Evolutionary conservation across 2,113 vertebrate genomes (phyloP).

Genomic region (Ammospiza nelsoni): DNA sequence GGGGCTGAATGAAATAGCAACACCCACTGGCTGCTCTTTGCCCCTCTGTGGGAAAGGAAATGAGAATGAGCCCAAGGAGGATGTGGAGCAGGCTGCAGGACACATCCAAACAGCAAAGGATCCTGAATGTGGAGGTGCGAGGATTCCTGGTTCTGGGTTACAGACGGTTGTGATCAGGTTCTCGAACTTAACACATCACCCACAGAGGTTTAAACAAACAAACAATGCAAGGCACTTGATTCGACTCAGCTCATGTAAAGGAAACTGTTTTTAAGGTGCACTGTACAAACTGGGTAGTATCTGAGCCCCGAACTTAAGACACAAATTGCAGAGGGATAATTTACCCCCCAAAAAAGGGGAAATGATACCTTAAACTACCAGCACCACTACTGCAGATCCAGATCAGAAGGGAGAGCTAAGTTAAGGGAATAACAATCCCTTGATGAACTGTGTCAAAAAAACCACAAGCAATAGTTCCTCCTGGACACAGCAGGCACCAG

Average conservation of each 20-base stretch:
- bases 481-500: neutral
- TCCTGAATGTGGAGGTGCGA: neutral
- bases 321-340: neutral
- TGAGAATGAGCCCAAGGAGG: neutral
- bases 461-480: neutral
- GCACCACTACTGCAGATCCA: neutral
- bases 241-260: neutral
- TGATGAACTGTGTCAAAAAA: neutral
- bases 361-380: neutral
- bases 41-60: neutral
- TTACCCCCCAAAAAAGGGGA: neutral
- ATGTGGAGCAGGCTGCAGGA: neutral
- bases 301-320: neutral
- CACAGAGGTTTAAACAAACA: neutral
- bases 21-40: neutral
- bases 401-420: neutral
- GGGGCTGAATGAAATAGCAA: neutral
- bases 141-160: neutral
- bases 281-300: neutral
- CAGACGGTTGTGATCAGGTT: neutral
- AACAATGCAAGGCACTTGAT: neutral
- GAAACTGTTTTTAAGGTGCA: neutral
- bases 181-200: neutral
- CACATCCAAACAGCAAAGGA: neutral
- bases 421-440: neutral